Base-by-base conservation (phyloP, 2,797 vertebrate genomes). In the Tauraco hartlaubi region DNA sequence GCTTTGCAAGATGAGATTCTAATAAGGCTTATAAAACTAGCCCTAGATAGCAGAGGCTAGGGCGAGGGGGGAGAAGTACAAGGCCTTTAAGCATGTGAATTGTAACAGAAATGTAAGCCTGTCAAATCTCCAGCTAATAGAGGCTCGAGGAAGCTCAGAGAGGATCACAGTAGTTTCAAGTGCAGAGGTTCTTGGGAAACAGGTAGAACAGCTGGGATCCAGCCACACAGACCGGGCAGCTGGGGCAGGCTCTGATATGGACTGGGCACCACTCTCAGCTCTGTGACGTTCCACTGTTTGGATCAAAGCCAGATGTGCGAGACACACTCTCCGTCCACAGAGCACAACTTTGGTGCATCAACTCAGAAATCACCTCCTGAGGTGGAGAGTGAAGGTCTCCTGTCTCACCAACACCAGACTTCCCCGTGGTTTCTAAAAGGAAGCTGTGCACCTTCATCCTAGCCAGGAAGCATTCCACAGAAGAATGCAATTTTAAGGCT, bases 21-120 rank as follows among this genome's bases (percentile, higher is more conserved):
- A 96, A 90, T 83, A 81, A 89, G 83, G 90, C 31, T 92, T 84
- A 92, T 88, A 90, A 91, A 96, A 63, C 22, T 16, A 90, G 79
- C 87, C 92, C 55, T 92, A 54, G 31, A 9, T 59, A 90, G 75
- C 5, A 71, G 78, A 77, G 62, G 73, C 35, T 41, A 29, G 61
- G 31, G 46, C 7, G 61, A 25, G 26, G 23, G 11, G 11, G 8
- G 23, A 31, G 82, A 33, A 48, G 67, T 9, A 16, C 75, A 85
- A 78, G 54, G 39, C 62, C 76, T 85, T 73, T 86, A 68, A 83
- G 46, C 29, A 26, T 5, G n/a, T 80, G 67, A 89, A 55, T 69
- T 81, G 89, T 72, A 79, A 80, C 82, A 90, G 39, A 66, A 72
- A n/a, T 11, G 20, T 20, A 67, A 91, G 75, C 41, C 48, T 75